These are phyloP conservation scores for Ostrea denselamellosa DNA, from an alignment of 1,140 invertebrate species.

Conservation along the genomic window DNA sequence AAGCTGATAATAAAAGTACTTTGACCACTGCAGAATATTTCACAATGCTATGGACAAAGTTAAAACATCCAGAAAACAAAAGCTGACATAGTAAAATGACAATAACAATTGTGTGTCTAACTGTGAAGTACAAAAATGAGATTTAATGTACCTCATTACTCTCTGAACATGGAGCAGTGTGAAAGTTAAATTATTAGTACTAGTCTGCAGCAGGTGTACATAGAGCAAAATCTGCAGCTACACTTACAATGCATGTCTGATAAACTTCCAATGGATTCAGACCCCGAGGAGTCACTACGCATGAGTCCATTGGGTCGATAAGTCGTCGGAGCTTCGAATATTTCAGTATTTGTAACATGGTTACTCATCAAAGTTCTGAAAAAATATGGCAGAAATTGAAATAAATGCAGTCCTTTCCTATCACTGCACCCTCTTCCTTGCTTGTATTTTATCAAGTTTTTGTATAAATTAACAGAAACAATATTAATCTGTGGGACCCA, in stretches of 20 bases:
- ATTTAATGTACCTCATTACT: too few species aligned
- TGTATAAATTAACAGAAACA: too few species aligned
- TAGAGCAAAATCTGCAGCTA: not conserved
- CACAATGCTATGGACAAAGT: too few species aligned
- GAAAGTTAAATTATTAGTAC: not conserved
- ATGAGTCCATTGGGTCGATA: not conserved
- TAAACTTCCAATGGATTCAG: not conserved
- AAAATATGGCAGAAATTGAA: not conserved
- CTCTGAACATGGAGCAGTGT: too few species aligned
- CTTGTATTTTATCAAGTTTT: too few species aligned
- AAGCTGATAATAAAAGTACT: too few species aligned
- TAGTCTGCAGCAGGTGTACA: not conserved
- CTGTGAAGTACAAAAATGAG: too few species aligned
- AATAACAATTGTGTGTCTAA: too few species aligned
- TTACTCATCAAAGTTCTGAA: slow-evolving; percentile 33
- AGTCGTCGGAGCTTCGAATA: not conserved
- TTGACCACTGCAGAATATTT: too few species aligned
- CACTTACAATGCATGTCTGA: not conserved
- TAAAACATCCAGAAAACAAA: too few species aligned
- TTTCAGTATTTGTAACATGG: slow-evolving; percentile 21
- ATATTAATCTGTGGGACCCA: too few species aligned
- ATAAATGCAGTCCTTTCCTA: not conserved
- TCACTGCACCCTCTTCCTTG: not conserved
- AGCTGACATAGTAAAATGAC: too few species aligned
- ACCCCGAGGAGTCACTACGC: not conserved